Percentiles rank a stretch among this genome's conserved stretches.
Conservation (phyloP, 2,888 invertebrate genomes). For the Reticulitermes lucifugus region DNA sequence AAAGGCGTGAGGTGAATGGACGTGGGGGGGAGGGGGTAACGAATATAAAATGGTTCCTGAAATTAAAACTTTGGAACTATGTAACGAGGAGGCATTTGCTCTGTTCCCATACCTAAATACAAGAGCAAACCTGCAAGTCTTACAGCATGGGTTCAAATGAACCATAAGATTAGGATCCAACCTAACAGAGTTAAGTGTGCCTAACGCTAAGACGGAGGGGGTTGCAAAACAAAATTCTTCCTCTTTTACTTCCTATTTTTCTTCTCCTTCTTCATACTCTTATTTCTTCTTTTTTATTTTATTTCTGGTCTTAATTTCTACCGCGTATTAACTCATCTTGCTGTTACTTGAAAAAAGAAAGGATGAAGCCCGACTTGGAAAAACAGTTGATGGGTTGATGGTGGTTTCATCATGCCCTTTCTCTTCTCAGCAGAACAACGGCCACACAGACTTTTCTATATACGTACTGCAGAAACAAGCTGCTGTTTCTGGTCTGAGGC, state of each 20-base stretch:
- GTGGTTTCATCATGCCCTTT: background rate
- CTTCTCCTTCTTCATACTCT: background rate
- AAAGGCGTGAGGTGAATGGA: background rate
- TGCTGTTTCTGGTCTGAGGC: too few relatives aligned
- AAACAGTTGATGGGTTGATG: background rate
- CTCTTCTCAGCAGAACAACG: background rate
- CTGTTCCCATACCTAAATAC: background rate
- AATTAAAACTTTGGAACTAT: slow-evolving; percentile 9
- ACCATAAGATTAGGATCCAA: slow-evolving; percentile 9
- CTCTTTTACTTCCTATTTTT: slow-evolving; percentile 9
- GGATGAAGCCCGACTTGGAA: background rate
- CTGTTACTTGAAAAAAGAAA: background rate
- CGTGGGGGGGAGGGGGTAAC: background rate
- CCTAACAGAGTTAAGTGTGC: slow-evolving; percentile 8
- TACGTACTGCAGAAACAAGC: background rate
- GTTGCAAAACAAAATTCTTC: slow-evolving; percentile 20
- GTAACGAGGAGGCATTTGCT: background rate
- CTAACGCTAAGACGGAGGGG: background rate
- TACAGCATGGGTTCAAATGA: slow-evolving; percentile 2
- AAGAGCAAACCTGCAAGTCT: background rate
- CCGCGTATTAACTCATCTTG: slow-evolving; percentile 17
- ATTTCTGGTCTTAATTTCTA: slow-evolving; percentile 3
- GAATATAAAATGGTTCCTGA: slow-evolving; percentile 1
- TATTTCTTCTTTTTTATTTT: background rate
- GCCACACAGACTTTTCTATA: background rate